phyloP scores from a whole-genome alignment of 2,888 invertebrate species.

The Nectonema munidae region DNA sequence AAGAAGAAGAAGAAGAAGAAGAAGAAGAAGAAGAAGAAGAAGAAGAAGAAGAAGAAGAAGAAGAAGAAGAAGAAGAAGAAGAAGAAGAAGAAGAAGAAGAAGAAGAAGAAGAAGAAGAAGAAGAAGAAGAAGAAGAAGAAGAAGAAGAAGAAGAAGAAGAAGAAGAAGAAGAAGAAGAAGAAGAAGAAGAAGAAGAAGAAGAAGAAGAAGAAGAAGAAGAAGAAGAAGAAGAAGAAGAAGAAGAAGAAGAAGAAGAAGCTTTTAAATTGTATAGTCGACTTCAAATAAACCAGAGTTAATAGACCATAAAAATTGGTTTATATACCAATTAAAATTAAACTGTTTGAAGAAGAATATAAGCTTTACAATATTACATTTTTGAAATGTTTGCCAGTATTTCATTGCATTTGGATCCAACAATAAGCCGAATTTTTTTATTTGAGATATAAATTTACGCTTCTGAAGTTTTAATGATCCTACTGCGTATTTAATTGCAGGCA shows the following conservation, averaged over 20 bases:
- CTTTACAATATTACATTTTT: no score
- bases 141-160: constrained; percentile 5
- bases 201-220: constrained; percentile 7
- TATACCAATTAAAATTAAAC: no score
- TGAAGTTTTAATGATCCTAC: no score
- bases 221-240: constrained; percentile 7
- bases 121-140: constrained; percentile 5
- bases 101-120: constrained; percentile 5
- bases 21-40: constrained; percentile 5
- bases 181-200: constrained; percentile 5
- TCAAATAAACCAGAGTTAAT: no score
- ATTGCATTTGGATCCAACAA: no score
- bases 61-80: constrained; percentile 5
- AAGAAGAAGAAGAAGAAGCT: constrained; percentile 18
- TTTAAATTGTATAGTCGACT: no score
- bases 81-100: constrained; percentile 5
- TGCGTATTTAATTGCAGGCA: no score
- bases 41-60: constrained; percentile 5
- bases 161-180: constrained; percentile 5
- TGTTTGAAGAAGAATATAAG: no score
- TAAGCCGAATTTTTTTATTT: no score
- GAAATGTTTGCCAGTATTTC: no score
- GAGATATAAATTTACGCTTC: no score
- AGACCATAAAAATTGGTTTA: no score
- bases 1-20: constrained; percentile 5